Conservation (phyloP, 1,140 invertebrate genomes). For the Heliothis virescens region DNA sequence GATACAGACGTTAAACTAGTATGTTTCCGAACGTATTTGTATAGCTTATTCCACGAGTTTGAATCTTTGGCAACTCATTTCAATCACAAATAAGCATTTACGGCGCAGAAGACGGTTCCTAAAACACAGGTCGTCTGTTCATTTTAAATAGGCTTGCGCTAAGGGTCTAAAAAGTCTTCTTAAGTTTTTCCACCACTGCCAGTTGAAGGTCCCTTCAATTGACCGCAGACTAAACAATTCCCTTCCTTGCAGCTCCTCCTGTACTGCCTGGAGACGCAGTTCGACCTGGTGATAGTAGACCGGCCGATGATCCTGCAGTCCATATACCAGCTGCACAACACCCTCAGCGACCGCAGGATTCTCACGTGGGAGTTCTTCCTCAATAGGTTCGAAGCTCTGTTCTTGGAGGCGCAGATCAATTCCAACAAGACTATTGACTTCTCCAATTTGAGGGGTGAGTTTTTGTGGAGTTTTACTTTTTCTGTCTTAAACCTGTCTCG, state of each 20-base stretch:
- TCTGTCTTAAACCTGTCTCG: not conserved
- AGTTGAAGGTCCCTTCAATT: too few species aligned
- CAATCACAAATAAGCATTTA: too few species aligned
- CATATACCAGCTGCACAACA: constrained; percentile 97
- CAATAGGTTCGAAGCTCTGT: constrained; percentile 98
- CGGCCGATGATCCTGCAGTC: constrained; percentile 98
- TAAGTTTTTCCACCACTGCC: too few species aligned
- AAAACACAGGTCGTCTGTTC: too few species aligned
- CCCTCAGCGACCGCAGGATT: constrained; percentile 95
- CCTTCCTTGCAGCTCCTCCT: constrained; percentile 89
- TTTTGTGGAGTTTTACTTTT: not conserved
- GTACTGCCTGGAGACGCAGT: constrained; percentile 96
- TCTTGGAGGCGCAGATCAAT: constrained; percentile 97
- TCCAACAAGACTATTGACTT: constrained; percentile 94
- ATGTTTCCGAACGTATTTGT: too few species aligned
- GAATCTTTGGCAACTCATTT: too few species aligned
- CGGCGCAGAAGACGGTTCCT: too few species aligned
- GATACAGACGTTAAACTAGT: too few species aligned
- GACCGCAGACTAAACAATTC: too few species aligned
- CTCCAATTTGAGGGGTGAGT: constrained; percentile 92
- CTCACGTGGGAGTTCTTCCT: constrained; percentile 99
- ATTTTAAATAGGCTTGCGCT: too few species aligned
- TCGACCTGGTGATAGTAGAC: constrained; percentile 98
- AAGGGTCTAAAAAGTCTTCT: too few species aligned
- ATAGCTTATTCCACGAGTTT: too few species aligned